Base-by-base conservation (phyloP, 2,113 vertebrate species). In the Clarias gariepinus region DNA sequence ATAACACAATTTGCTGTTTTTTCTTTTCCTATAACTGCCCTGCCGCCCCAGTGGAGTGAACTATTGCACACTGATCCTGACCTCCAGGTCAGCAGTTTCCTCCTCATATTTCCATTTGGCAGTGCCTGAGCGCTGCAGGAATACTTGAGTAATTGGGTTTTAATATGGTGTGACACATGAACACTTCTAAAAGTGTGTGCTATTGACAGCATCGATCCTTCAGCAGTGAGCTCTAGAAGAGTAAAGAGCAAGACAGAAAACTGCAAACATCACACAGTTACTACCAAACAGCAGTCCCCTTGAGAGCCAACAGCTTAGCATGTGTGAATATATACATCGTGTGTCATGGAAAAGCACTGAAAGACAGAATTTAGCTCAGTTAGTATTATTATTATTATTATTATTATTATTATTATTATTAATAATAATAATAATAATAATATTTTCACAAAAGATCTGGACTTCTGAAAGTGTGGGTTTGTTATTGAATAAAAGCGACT, bases 91-190 rank as follows among this genome's bases (percentile, higher is more conserved):
- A 78, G 60, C 78, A 82, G 61, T 60, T 73, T 71, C 81, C 86
- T 82, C 82, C 80, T 87, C 83, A 84, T 83, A 77, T 87, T 89
- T 89, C 88, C 36, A 74, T 30, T 86, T 84, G 88, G 88, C 81
- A 87, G 58, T 53, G 83, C 53, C 58, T 60, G 58, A 25, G 77
- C 61, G 13, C 82, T 4, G 82, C 82, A 87, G 79, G 64, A 88
- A 87, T 87, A 74, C 89, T 88, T 83, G 82, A 85, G 83, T 87
- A 88, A 90, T 90, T 88, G 83, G 64, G 74, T 82, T 90, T 90
- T 90, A 90, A 90, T 90, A 57, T 71, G 78, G 73, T 90, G 83
- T 77, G 87, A 90, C 87, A 88, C 58, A 86, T 36, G 63, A 87
- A 64, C 79, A 85, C 64, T 83, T 78, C 81, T 88, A 77, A 83